Conservation (phyloP, 2,888 invertebrate genomes). For the Siphlonurus alternatus region DNA sequence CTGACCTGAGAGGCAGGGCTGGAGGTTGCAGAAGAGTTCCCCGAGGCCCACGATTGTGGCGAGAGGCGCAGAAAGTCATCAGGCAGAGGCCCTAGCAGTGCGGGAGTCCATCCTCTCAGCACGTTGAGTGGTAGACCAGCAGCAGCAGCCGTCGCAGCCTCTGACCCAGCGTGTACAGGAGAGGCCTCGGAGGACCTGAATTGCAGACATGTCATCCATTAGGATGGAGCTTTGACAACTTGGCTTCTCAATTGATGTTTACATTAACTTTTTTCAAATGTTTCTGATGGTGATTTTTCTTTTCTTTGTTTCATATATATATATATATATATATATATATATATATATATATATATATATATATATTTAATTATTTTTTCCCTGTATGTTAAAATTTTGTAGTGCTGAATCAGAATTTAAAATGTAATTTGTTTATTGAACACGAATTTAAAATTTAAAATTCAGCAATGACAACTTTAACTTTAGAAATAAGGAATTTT, state of each 20-base stretch:
- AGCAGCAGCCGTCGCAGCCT: neutral
- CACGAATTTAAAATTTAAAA: no score
- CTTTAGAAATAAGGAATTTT: no score
- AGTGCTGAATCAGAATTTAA: no score
- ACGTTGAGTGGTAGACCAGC: constrained; percentile 19
- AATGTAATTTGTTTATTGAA: no score
- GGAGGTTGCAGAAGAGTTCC: no score
- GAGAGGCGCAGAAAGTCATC: constrained; percentile 54
- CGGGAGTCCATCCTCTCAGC: constrained; percentile 57
- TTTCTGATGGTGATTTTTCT: no score
- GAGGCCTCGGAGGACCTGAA: neutral
- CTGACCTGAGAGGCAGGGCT: neutral
- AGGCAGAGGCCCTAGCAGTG: constrained; percentile 59
- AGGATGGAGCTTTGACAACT: neutral
- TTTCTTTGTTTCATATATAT: no score
- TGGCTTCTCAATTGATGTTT: neutral
- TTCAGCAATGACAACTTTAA: no score
- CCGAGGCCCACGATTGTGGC: neutral
- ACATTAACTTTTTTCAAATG: constrained; percentile 5
- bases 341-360: no score
- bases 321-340: no score
- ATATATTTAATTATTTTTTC: no score
- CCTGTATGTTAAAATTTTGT: no score
- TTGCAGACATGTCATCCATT: neutral
- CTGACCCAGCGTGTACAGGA: neutral